Conservation (phyloP, 1,140 invertebrate species). For the Palaemon carinicauda region DNA sequence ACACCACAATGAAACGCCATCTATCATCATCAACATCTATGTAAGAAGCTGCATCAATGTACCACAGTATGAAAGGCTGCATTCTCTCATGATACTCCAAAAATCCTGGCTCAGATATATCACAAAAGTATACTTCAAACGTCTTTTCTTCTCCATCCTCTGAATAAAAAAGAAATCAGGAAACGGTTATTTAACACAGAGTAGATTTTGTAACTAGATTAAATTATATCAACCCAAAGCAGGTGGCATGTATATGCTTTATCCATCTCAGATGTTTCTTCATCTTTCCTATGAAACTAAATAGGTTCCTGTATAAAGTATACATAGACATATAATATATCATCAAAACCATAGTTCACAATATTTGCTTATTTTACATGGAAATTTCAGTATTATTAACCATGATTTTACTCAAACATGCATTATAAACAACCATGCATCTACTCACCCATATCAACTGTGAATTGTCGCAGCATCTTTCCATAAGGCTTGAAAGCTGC, state of each 20-base stretch:
- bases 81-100: slow-evolving; percentile 81
- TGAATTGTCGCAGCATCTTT: slow-evolving; percentile 72
- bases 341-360: no score
- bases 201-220: no score
- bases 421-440: background rate
- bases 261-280: no score
- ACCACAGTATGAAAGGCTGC: slow-evolving; percentile 94
- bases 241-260: no score
- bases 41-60: slow-evolving; percentile 91
- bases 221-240: no score
- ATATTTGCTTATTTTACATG: no score
- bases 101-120: slow-evolving; percentile 77
- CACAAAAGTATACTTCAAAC: slow-evolving; percentile 84
- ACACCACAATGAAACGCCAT: slow-evolving; percentile 93
- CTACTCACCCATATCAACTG: slow-evolving; percentile 61
- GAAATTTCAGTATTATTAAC: background rate
- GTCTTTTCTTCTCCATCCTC: slow-evolving; percentile 54
- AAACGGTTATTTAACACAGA: no score
- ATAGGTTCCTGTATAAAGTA: no score
- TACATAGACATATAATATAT: no score
- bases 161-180: background rate
- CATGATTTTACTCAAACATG: background rate
- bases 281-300: no score
- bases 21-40: slow-evolving; percentile 91
- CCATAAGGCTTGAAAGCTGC: slow-evolving; percentile 77